Conservation (phyloP, 2,888 invertebrate species). For the Megastigmus dorsalis region DNA sequence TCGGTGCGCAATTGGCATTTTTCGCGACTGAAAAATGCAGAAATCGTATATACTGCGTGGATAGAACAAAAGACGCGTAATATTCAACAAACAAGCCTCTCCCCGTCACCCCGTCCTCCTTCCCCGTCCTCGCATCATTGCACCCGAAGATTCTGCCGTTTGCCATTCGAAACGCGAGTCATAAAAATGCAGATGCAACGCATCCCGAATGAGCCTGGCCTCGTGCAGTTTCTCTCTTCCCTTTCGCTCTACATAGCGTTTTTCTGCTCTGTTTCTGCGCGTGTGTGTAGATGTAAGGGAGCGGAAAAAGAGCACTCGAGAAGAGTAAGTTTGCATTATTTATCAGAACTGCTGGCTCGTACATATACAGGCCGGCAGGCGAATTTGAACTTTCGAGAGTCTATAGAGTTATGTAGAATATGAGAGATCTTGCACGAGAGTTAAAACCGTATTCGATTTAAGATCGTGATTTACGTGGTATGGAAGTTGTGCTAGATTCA, state of each 20-base stretch:
- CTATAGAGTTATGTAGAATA: not conserved
- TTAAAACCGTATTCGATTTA: not conserved
- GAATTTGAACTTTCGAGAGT: not conserved
- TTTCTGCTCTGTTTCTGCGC: no score
- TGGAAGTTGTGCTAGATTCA: no score
- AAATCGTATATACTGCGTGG: no score
- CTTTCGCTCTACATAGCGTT: no score
- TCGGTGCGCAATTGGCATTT: not conserved
- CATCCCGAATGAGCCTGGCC: not conserved
- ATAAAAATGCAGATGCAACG: slow-evolving; percentile 45
- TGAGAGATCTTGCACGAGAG: not conserved
- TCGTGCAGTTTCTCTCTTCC: not conserved
- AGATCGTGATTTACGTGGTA: no score
- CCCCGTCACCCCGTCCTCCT: no score
- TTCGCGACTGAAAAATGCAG: no score
- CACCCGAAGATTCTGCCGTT: slow-evolving; percentile 21
- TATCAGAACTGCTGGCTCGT: slow-evolving; percentile 9
- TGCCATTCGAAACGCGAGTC: slow-evolving; percentile 26
- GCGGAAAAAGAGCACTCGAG: not conserved
- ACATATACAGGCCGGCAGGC: not conserved
- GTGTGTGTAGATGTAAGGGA: not conserved
- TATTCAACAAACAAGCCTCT: slow-evolving; percentile 22
- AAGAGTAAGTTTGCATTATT: slow-evolving; percentile 35
- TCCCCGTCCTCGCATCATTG: no score
- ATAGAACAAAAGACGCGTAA: not conserved